Base-by-base conservation (phyloP, 2,888 invertebrate species). In the Trilocha varians region DNA sequence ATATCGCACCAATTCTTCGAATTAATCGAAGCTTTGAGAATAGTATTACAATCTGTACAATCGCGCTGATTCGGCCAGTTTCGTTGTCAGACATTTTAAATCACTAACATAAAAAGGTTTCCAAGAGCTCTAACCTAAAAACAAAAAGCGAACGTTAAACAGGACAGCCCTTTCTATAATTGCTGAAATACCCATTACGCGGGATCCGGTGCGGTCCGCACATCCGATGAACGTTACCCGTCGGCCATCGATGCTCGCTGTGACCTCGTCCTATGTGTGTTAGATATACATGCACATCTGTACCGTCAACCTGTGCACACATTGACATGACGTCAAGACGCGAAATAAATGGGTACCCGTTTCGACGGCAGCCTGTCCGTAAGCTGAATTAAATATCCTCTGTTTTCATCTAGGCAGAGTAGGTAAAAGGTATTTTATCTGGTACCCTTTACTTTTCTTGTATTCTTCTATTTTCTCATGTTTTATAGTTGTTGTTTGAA, bases 231-330 rank as follows among this genome's bases (percentile, higher is more conserved):
- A 25, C 25, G 25, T 9, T 5, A 5, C 11, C 25, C 8, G 1
- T 25, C 25, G 3, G 6, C 25, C 25, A 25, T 25, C 25, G 2
- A n/a, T n/a, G n/a, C n/a, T 11, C 25, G 11, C 8, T 25, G 25
- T 4, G 25, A 25, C 25, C 25, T 25, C 25, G 25, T 25, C 25
- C 25, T 25, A 25, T 9, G 25, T 25, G 25, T 25, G 25, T 25
- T 25, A 25, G 25, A 25, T 25, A 25, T 25, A 25, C 25, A 25
- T 25, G 25, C 3, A 25, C 25, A 25, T 25, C 25, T 25, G 25
- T 25, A 25, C 25, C 25, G 25, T 25, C 41, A 41, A 41, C 38
- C 38, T 41, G 41, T 41, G 38, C 38, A 41, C 41, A 38, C 38
- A 34, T 39, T 39, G 16, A 17, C 16, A 33, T 41, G 41, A 38